Conservation (phyloP, 2,797 vertebrate genomes). For the Phrynocephalus vlangalii region DNA sequence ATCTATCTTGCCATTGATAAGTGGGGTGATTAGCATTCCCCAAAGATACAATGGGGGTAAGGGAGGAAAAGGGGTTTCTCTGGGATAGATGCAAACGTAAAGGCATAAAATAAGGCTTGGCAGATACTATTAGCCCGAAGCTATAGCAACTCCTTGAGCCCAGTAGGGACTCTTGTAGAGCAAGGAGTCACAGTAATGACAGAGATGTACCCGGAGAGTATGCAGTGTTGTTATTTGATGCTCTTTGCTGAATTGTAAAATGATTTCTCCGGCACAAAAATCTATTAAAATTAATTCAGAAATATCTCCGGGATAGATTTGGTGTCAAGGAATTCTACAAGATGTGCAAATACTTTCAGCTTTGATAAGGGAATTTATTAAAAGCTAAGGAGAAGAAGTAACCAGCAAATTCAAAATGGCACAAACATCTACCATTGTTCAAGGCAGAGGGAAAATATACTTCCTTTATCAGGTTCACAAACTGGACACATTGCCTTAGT, state of each 20-base stretch:
- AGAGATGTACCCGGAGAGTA: conserved; percentile 60
- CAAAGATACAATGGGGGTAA: conserved; percentile 28
- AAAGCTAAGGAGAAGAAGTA: conserved; percentile 50
- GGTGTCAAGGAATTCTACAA: conserved; percentile 62
- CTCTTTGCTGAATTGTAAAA: conserved; percentile 54
- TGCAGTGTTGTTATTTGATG: conserved; percentile 53
- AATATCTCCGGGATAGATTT: conserved; percentile 66
- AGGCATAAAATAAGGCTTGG: conserved; percentile 56
- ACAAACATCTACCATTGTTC: conserved; percentile 34
- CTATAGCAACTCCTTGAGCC: conserved; percentile 63
- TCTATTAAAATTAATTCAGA: conserved; percentile 70
- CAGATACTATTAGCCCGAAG: conserved; percentile 69
- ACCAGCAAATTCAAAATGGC: conserved; percentile 56
- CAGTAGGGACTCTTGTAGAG: conserved; percentile 69
- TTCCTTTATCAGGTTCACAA: conserved; percentile 40
- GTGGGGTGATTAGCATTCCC: conserved; percentile 42
- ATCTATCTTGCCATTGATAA: conserved; percentile 34
- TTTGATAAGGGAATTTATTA: conserved; percentile 66
- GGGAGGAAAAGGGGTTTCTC: conserved; percentile 21
- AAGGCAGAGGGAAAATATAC: conserved; percentile 36
- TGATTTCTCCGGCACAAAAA: conserved; percentile 57
- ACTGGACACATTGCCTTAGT: neutral
- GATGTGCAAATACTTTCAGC: conserved; percentile 67
- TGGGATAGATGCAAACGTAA: conserved; percentile 49
- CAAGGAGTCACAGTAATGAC: conserved; percentile 61